Base-by-base conservation (phyloP, 1,140 invertebrate species). In the Heliconius hewitsoni region DNA sequence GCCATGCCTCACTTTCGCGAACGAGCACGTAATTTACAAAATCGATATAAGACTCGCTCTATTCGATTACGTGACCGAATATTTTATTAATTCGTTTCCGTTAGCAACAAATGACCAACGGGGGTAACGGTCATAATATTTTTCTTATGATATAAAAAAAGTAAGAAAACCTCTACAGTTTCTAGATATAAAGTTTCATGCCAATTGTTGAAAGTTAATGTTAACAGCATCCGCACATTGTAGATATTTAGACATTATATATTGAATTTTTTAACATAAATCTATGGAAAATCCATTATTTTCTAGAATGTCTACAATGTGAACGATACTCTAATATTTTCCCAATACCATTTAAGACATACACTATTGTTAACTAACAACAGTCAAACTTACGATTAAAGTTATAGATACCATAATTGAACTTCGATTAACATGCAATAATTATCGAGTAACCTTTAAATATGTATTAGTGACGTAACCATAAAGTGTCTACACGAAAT, bases 371-470 rank as follows among this genome's bases (percentile, higher is more conserved):
- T 74, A 74, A 74, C 73, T 74, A 74, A 66, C 74, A 66, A 60
- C 74, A 37, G 27, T 60, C 72, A 77, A 52, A 60, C 37, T 73
- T 78, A 81, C 74, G 46, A 76, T 76, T 80, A 77, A 75, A 60
- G 55, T 75, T 66, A 75, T 60, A 60, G 9, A 75, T 57, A n/a
- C 55, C 42, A 75, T 75, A 75, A 75, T 75, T 75, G 74, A 75
- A 75, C 27, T 75, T 75, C n/a, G 55, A 66, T 75, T 52, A 74
- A 60, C 80, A 81, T 81, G 76, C 80, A 74, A 50, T 77, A 71
- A 55, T 75, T 66, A 66, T 66, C 60, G 60, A 66, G 9, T 66
- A 66, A 66, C 19, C 19, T 66, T 66, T 66, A 66, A 27, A 66
- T n/a, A 66, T 66, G 60, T 66, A 66, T 66, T 66, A 66, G 23